Base-by-base conservation (phyloP, 2,797 vertebrate genomes). In the Loriculus beryllinus region DNA sequence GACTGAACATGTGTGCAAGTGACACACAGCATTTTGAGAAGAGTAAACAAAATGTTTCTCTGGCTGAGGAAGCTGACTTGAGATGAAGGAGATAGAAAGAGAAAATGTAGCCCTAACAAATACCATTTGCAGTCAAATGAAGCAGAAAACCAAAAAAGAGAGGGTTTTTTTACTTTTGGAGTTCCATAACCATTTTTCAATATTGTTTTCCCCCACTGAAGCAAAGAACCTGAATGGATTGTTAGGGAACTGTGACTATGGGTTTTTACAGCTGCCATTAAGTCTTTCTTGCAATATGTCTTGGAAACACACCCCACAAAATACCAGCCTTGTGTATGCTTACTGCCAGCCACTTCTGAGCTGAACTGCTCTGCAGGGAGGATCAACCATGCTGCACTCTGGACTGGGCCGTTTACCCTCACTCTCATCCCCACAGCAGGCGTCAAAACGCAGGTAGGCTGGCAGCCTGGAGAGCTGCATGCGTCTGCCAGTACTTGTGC, bases 401-500 rank as follows among this genome's bases (percentile, higher is more conserved):
- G 1, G 21, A 31, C 28, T 13, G n/a, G 26, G 11, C 42, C 40
- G 28, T 77, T 89, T 60, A 33, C 40, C 70, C 17, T 60, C 17
- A 15, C 33, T 57, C 4, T 33, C 5, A 13, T 63, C 43, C 35
- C 33, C 4, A 6, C 11, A 40, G 39, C 56, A 57, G 25, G 5
- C 22, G 56, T 39, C 16, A 49, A 69, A 92, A 29, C 10, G 18
- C 7, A 6, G 25, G 35, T 33, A 47, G 43, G 39, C 35, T 33
- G n/a, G 35, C 26, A 77, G 28, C 1, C 0, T 33, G 62, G 26
- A 39, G 26, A 43, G 22, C 25, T 8, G 10, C 22, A 43, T 0
- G 0, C 4, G 12, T 64, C 45, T 59, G 33, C 31, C 33, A 10
- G 22, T 29, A 31, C 2, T 1, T 20, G 25, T 0, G 2, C 43